Conservation (phyloP, 1,140 invertebrate genomes). For the Aphis craccivora region DNA sequence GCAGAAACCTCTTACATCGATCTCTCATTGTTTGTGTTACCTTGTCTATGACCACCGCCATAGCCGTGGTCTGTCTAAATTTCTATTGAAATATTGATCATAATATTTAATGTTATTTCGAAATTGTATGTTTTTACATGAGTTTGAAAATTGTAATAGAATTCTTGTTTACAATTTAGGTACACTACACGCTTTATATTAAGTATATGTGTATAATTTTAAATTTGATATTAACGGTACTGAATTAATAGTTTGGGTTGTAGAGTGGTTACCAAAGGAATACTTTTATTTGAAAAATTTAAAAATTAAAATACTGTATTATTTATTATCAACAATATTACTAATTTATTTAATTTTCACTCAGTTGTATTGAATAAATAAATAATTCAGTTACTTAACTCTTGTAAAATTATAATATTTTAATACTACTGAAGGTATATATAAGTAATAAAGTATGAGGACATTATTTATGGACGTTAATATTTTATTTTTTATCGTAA, state of each 20-base stretch:
- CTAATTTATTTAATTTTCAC: background rate
- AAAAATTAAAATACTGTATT: too few relatives aligned
- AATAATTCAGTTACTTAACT: background rate
- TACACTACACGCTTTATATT: background rate
- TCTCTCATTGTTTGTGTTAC: background rate
- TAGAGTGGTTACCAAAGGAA: background rate
- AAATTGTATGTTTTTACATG: background rate
- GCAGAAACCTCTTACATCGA: background rate
- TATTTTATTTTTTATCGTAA: slow-evolving; percentile 24
- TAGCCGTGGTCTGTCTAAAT: background rate
- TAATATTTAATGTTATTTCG: background rate
- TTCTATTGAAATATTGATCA: background rate
- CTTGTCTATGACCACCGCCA: background rate
- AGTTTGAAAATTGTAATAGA: background rate
- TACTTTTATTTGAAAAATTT: background rate
- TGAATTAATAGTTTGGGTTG: background rate
- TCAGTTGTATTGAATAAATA: background rate
- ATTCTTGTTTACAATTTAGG: background rate
- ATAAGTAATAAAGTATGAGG: background rate
- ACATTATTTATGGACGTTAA: slow-evolving; percentile 8
- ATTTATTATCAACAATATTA: background rate
- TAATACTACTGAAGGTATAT: background rate
- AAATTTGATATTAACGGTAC: background rate
- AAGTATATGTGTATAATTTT: background rate
- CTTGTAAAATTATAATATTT: background rate